A percentile compares a stretch with the other conserved stretches of the same genome.
Evolutionary conservation across 2,113 vertebrate genomes (phyloP).

Genomic region (Himantopus leucocephalus): DNA sequence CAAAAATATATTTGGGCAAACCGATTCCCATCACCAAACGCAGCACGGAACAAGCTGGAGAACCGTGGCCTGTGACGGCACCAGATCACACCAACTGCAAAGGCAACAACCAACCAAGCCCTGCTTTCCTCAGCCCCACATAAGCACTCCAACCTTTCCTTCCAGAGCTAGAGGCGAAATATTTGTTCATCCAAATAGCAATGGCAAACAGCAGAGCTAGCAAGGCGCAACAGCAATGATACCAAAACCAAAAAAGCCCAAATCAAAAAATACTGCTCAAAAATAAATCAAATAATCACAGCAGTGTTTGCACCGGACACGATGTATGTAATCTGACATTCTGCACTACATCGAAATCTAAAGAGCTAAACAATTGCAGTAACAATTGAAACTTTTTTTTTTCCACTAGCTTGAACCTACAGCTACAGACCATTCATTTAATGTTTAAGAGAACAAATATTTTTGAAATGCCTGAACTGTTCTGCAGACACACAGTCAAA

Average conservation of each 20-base stretch:
- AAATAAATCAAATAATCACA: background rate
- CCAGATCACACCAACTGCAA: background rate
- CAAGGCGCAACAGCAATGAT: background rate
- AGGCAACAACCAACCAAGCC: background rate
- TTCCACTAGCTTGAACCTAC: background rate
- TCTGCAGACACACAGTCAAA: background rate
- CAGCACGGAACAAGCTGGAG: background rate
- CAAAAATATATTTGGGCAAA: background rate
- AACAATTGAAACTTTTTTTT: background rate
- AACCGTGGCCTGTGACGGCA: accelerated
- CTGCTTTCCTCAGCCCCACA: background rate
- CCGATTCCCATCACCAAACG: background rate
- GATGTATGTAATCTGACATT: accelerated
- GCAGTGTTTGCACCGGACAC: background rate
- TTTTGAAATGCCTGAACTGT: background rate
- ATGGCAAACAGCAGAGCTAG: background rate
- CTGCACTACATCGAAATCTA: accelerated
- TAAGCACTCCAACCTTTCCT: background rate
- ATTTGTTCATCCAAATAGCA: background rate
- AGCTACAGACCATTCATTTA: background rate
- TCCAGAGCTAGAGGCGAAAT: background rate
- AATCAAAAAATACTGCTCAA: background rate
- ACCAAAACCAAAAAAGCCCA: background rate
- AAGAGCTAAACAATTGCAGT: background rate
- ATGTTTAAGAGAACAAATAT: background rate